Conservation (phyloP, 2,888 invertebrate genomes). For the Thelaira solivaga region DNA sequence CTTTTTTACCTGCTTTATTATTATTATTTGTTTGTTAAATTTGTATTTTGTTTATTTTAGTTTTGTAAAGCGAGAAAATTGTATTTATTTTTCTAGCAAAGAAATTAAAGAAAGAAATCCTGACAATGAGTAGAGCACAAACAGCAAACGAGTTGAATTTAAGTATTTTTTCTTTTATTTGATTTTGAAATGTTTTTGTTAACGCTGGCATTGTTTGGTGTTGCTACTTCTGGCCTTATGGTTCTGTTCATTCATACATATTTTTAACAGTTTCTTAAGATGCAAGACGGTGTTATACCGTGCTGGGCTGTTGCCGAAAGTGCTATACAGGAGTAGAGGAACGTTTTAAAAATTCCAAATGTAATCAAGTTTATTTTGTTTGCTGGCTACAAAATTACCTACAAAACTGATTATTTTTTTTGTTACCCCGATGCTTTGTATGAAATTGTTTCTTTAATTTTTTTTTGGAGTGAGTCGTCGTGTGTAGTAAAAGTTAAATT, state of each 20-base stretch:
- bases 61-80: constrained; percentile 20
- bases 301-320: constrained; percentile 17
- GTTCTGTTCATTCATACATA: background rate
- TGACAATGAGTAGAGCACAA: constrained; percentile 27
- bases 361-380: constrained; percentile 51
- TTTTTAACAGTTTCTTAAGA: constrained; percentile 1
- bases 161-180: constrained; percentile 34
- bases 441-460: background rate
- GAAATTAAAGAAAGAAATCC: background rate
- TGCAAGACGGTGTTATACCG: background rate
- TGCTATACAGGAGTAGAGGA: background rate
- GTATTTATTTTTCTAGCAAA: constrained; percentile 2
- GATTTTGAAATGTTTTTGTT: background rate
- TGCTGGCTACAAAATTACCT: constrained; percentile 27
- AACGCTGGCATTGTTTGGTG: background rate
- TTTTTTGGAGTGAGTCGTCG: no score
- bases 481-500: constrained; percentile 1
- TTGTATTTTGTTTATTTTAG: constrained; percentile 27
- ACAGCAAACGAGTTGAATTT: background rate
- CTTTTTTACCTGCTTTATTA: background rate
- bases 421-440: background rate
- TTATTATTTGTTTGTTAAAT: no score
- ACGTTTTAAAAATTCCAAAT: constrained; percentile 51
- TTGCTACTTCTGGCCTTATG: background rate
- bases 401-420: constrained; percentile 41